A percentile compares a stretch with the other conserved stretches of the same genome.
Evolutionary conservation across 2,797 vertebrate genomes (phyloP).

Genomic region (Adrianichthys oophorus): DNA sequence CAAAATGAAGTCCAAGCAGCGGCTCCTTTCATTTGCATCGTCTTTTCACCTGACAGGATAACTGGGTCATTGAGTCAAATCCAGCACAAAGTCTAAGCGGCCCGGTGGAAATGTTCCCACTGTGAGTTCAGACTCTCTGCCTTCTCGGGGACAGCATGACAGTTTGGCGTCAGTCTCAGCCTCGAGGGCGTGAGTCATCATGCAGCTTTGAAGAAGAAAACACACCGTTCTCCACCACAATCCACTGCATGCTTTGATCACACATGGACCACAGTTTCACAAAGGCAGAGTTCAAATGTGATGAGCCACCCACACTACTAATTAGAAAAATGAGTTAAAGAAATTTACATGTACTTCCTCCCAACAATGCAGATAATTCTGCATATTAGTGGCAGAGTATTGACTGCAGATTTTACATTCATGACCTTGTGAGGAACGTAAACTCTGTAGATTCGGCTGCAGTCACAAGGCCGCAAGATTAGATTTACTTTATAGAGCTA

Average conservation of each 20-base stretch:
- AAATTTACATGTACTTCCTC: conserved; percentile 61
- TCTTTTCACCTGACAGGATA: conserved; percentile 36
- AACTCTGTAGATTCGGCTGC: conserved; percentile 41
- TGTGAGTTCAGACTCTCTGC: conserved; percentile 52
- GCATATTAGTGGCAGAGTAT: conserved; percentile 53
- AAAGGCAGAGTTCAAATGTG: conserved; percentile 20
- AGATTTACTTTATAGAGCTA: conserved; percentile 63
- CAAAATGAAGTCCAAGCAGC: conserved; percentile 33
- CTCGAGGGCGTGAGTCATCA: conserved; percentile 32
- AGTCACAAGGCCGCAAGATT: conserved; percentile 43
- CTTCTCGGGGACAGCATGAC: conserved; percentile 50
- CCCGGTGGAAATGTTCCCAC: conserved; percentile 49
- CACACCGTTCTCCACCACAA: conserved; percentile 2
- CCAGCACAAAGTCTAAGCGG: conserved; percentile 47
- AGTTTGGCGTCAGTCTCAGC: conserved; percentile 49
- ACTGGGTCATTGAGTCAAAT: conserved; percentile 70
- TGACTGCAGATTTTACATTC: conserved; percentile 57
- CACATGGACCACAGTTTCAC: conserved; percentile 18
- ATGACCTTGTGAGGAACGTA: conserved; percentile 64
- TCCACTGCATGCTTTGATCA: conserved; percentile 17
- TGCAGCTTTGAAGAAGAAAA: conserved; percentile 46
- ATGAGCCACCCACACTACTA: conserved; percentile 33
- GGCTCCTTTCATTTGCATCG: conserved; percentile 40
- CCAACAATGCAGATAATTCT: conserved; percentile 64
- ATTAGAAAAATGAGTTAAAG: conserved; percentile 55